Conservation (phyloP, 2,797 vertebrate species). For the Micrastur ruficollis region DNA sequence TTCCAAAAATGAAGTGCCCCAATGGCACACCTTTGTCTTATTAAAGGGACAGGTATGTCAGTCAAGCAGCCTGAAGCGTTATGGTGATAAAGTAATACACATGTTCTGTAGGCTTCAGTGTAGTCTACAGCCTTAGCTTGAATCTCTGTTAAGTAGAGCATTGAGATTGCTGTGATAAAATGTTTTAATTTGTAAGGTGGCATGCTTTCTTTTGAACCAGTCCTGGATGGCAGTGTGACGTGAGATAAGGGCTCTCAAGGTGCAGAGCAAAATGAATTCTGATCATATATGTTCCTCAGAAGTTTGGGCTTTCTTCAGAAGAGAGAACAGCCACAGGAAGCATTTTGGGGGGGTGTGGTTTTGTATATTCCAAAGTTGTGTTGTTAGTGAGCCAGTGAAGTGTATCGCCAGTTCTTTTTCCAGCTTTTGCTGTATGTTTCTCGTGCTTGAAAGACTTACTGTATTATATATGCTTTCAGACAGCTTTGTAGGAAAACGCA, state of each 20-base stretch:
- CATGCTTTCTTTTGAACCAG: not conserved
- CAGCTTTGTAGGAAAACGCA: not conserved
- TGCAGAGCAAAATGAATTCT: not conserved
- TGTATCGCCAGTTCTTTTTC: accelerated
- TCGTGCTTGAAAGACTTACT: not conserved
- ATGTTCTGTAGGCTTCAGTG: not conserved
- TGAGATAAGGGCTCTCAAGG: not conserved
- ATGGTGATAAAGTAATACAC: not conserved
- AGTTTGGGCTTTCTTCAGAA: not conserved
- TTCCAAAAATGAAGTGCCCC: not conserved
- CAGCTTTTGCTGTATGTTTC: not conserved
- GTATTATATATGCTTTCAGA: not conserved
- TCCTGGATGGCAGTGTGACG: not conserved
- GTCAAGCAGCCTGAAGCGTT: not conserved
- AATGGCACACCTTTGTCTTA: not conserved
- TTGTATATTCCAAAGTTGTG: not conserved
- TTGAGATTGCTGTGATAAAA: not conserved
- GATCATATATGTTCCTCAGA: not conserved
- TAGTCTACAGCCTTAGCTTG: not conserved
- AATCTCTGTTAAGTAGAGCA: accelerated
- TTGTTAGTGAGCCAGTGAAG: not conserved
- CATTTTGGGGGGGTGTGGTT: accelerated
- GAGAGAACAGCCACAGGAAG: not conserved
- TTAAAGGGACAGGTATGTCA: not conserved
- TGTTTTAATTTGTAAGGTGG: accelerated